phyloP scores from a whole-genome alignment of 2,113 vertebrate genomes.

The Promerops cafer region DNA sequence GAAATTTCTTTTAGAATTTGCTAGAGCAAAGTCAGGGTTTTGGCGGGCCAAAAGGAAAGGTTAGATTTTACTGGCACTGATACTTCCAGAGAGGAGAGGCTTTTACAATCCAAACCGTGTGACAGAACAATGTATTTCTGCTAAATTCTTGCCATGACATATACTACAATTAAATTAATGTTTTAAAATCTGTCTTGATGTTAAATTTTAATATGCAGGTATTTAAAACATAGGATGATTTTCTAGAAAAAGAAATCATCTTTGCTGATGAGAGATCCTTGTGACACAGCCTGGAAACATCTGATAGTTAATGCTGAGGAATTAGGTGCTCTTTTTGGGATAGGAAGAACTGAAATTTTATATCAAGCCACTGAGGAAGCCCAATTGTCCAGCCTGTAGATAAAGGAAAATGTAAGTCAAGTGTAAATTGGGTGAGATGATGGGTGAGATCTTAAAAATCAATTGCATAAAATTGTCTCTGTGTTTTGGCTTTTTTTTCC shows the following conservation, averaged over 20 bases:
- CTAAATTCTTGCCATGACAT: not conserved
- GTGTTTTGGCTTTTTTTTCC: not conserved
- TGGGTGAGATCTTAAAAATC: not conserved
- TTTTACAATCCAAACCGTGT: not conserved
- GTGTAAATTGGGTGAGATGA: not conserved
- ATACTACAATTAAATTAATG: not conserved
- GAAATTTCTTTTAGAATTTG: conserved; percentile 5
- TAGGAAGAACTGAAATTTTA: not conserved
- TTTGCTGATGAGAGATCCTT: not conserved
- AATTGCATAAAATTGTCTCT: not conserved
- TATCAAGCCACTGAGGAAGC: not conserved
- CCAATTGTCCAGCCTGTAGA: not conserved
- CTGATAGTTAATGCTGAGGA: not conserved
- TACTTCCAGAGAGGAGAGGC: not conserved
- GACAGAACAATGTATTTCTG: not conserved
- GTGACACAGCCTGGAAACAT: not conserved
- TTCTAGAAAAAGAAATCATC: not conserved
- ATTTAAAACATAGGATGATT: not conserved
- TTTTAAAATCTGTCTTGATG: not conserved
- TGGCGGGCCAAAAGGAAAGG: not conserved
- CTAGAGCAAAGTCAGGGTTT: not conserved
- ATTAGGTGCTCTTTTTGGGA: not conserved
- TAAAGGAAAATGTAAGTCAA: not conserved
- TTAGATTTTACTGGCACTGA: not conserved
- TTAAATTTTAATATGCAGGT: not conserved